phyloP scores from a whole-genome alignment of 64 coral and sea anemone genomes.

The Stichodactyla mertensii region DNA sequence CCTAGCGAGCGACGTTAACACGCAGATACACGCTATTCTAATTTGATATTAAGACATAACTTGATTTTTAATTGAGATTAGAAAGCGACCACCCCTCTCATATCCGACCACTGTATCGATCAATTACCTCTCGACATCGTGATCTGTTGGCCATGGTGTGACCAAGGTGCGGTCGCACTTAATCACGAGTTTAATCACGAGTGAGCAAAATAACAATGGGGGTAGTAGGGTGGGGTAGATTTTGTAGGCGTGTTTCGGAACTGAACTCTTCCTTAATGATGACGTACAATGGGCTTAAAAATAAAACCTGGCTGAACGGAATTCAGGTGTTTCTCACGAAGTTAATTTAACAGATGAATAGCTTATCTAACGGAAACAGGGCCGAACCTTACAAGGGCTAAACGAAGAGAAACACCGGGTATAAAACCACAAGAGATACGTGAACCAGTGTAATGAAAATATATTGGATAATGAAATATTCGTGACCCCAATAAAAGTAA shows the following conservation, averaged over 20 bases:
- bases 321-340: not conserved
- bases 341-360: not conserved
- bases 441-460: not conserved
- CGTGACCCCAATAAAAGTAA: not conserved
- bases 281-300: not conserved
- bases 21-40: too few species aligned
- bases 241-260: constrained; percentile 15
- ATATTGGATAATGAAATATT: not conserved
- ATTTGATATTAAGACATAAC: too few species aligned
- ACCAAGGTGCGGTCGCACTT: not conserved
- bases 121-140: not conserved
- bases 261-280: not conserved
- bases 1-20: too few species aligned
- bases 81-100: not conserved
- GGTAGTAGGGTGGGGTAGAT: not conserved
- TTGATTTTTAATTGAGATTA: too few species aligned
- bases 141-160: not conserved
- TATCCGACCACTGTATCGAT: not conserved
- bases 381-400: not conserved
- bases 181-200: not conserved
- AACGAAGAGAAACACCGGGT: not conserved
- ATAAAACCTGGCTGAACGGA: not conserved
- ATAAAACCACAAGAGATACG: not conserved
- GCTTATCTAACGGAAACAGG: constrained; percentile 10
- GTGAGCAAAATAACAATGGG: constrained; percentile 1